Conservation (phyloP, 1,140 invertebrate genomes). For the Apocrypta bakeri region DNA sequence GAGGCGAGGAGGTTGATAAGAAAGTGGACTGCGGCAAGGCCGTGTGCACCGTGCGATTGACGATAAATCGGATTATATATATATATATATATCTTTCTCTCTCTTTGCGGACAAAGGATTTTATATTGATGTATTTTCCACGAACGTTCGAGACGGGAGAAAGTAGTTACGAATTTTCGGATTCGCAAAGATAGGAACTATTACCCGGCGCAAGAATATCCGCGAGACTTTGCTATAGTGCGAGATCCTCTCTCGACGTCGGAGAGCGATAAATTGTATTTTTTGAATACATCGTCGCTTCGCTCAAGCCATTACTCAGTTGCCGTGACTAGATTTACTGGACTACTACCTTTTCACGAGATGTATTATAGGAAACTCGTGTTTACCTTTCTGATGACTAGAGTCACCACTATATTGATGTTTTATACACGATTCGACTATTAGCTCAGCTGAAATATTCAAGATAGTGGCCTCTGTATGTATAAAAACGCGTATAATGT, state of each 20-base stretch:
- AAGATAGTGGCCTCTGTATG: too few relatives aligned
- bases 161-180: neutral
- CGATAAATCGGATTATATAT: neutral
- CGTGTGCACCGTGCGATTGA: neutral
- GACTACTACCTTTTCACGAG: too few relatives aligned
- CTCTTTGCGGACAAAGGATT: neutral
- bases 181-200: neutral
- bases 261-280: neutral
- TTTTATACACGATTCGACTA: too few relatives aligned
- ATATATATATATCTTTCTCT: too few relatives aligned
- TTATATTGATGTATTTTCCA: neutral
- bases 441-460: too few relatives aligned
- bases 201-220: neutral
- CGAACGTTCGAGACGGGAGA: too few relatives aligned
- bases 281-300: neutral
- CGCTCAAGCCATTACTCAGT: too few relatives aligned
- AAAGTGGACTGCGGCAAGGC: constrained; percentile 41
- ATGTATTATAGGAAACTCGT: too few relatives aligned
- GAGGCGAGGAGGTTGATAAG: constrained; percentile 24
- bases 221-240: neutral
- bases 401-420: too few relatives aligned
- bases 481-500: too few relatives aligned
- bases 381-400: too few relatives aligned
- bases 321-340: neutral
- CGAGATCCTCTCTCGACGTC: too few relatives aligned